Evolutionary conservation across 2,113 vertebrate genomes (phyloP).

Genomic region (Gymnobelideus leadbeateri): DNA sequence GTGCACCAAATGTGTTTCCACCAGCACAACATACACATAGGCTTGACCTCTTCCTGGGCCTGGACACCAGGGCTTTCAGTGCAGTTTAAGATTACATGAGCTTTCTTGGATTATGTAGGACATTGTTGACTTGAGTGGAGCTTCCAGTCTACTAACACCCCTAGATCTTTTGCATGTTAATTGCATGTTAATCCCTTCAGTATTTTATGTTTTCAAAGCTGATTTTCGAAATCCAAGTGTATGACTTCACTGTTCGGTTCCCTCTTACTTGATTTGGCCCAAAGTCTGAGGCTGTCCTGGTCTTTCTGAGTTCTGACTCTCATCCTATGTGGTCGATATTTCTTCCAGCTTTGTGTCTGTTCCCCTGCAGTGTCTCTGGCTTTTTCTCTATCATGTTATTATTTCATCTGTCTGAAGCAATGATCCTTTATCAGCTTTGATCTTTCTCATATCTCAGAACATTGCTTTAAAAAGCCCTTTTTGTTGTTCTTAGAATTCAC

Average conservation of each 20-base stretch:
- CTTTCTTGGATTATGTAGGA: background rate
- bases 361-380: background rate
- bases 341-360: slow-evolving; percentile 1
- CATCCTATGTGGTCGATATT: background rate
- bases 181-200: too few relatives aligned
- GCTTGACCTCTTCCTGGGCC: background rate
- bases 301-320: background rate
- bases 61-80: background rate
- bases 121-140: background rate
- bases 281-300: background rate
- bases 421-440: background rate
- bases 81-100: background rate
- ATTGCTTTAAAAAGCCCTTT: background rate
- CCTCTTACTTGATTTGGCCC: background rate
- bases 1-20: background rate
- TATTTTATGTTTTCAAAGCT: background rate
- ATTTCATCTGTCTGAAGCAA: background rate
- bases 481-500: background rate
- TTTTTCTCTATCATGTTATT: background rate
- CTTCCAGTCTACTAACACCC: background rate
- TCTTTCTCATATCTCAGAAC: background rate
- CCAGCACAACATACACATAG: background rate
- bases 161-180: background rate
- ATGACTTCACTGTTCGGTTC: background rate
- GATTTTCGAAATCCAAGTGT: background rate